Base-by-base conservation (phyloP, 2,797 vertebrate species). In the Macrochelys suwanniensis region DNA sequence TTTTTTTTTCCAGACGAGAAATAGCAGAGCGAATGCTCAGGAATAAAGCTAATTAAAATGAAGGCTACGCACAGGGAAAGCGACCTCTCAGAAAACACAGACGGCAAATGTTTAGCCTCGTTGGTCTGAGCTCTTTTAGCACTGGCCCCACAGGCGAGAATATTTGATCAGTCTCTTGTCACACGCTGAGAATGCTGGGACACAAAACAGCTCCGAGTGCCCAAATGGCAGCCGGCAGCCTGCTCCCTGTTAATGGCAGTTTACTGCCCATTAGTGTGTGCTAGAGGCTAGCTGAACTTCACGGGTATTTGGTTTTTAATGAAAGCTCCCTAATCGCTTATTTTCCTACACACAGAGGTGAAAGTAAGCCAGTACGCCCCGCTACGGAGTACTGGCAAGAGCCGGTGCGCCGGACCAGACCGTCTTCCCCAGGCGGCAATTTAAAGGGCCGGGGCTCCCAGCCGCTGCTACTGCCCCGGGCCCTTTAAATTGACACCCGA, bases 241-340 rank as follows among this genome's bases (percentile, higher is more conserved):
- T 86, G 76, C 31, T 82, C 61, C 90, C 86, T 89, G 82, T 88
- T 95, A 95, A 93, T 94, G 93, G 95, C 85, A 90, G 68, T 88
- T 95, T 92, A 85, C 82, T 79, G 82, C 37, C 82, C 37, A 59
- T 95, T 96, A 96, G 84, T 97, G 92, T 49, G 82, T 56, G 61
- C 85, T 54, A 45, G 83, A 90, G 87, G 89, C 79, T 93, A 90
- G 80, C 49, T 91, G 82, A 92, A 93, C 84, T 87, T 95, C 90
- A 97, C 96, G 61, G 56, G 45, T 94, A 88, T 82, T 88, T 97
- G 42, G 80, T 84, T 89, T 94, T 56, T 68, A 92, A 82, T 59
- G 82, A 54, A n/a, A 85, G 86, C 91, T 94, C 54, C 88, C 61
- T 7, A 11, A 3, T 84, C 54, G 82, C 92, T 88, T 51, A 31